phyloP scores from a whole-genome alignment of 2,888 invertebrate genomes.

The Gnatocerus cornutus region DNA sequence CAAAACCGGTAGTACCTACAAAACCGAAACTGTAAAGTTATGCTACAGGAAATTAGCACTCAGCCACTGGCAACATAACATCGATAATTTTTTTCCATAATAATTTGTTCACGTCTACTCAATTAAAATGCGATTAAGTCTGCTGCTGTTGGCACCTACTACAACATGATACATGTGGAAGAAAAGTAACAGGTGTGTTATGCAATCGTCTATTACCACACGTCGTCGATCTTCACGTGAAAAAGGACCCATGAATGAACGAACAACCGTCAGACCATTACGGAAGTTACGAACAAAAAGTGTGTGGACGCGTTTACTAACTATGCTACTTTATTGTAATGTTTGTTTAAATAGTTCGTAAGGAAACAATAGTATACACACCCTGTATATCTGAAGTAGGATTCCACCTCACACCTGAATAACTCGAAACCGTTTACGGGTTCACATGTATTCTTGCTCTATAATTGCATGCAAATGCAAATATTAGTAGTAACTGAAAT shows the following conservation, averaged over 20 bases:
- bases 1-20: too few relatives aligned
- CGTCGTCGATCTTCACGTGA: slow-evolving; percentile 2
- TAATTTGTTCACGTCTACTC: slow-evolving; percentile 14
- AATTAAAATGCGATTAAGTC: slow-evolving; percentile 22
- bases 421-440: slow-evolving; percentile 24
- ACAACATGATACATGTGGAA: slow-evolving; percentile 8
- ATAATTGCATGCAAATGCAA: slow-evolving; percentile 63
- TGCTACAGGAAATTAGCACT: not conserved
- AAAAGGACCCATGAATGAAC: slow-evolving; percentile 6
- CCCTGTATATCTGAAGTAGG: not conserved
- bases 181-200: slow-evolving; percentile 24
- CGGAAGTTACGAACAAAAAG: slow-evolving; percentile 3
- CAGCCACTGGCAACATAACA: slow-evolving; percentile 4
- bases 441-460: slow-evolving; percentile 51
- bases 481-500: slow-evolving; percentile 66
- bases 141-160: slow-evolving; percentile 27
- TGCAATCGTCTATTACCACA: slow-evolving; percentile 7
- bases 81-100: not conserved
- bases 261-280: not conserved
- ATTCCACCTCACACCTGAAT: slow-evolving; percentile 11
- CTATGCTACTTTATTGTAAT: too few relatives aligned
- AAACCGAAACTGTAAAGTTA: too few relatives aligned
- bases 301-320: not conserved
- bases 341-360: too few relatives aligned
- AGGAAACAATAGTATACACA: not conserved